phyloP scores from a whole-genome alignment of 2,113 vertebrate species.

The Salvelinus sp. region DNA sequence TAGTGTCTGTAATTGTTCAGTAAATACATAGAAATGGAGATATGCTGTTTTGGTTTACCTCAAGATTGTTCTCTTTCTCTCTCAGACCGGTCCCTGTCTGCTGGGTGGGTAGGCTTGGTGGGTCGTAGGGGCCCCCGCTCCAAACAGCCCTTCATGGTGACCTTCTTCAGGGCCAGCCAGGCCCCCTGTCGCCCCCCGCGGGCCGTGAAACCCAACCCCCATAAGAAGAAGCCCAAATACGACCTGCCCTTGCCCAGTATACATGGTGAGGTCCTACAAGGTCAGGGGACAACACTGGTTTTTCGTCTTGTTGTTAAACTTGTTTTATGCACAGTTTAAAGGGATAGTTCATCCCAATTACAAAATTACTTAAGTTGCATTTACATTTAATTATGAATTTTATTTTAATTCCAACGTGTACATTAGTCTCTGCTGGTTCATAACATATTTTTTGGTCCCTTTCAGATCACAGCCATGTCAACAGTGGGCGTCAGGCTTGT shows the following conservation, averaged over 20 bases:
- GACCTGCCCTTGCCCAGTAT: conserved; percentile 83
- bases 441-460: conserved; percentile 13
- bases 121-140: conserved; percentile 84
- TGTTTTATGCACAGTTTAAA: background rate
- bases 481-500: conserved; percentile 79
- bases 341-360: background rate
- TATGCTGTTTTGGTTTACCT: background rate
- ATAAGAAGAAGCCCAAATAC: conserved; percentile 81
- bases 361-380: background rate
- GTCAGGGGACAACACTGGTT: too few relatives aligned
- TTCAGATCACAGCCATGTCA: conserved; percentile 73
- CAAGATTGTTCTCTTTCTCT: background rate
- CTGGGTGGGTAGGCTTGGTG: conserved; percentile 83
- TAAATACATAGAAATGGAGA: too few relatives aligned
- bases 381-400: background rate
- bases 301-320: background rate
- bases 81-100: conserved; percentile 85
- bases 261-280: conserved; percentile 76
- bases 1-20: background rate
- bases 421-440: background rate
- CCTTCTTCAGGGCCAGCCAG: conserved; percentile 86
- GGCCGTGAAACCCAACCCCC: conserved; percentile 75
- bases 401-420: background rate
- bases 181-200: conserved; percentile 75
- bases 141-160: conserved; percentile 95